Evolutionary conservation across 2,797 vertebrate species (phyloP).

Genomic region (Xerus rutilus): DNA sequence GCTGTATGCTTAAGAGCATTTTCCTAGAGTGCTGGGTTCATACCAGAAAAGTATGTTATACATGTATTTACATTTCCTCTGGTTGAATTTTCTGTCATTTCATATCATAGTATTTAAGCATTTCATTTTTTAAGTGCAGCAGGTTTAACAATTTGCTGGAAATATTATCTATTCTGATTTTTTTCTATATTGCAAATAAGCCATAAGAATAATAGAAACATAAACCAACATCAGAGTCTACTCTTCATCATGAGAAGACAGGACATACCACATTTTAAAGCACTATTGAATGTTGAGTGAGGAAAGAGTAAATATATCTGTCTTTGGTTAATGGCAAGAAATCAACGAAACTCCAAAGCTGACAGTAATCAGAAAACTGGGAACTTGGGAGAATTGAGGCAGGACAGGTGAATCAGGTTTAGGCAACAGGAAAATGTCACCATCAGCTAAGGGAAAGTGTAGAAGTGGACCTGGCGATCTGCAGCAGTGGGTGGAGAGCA

Average conservation of each 20-base stretch:
- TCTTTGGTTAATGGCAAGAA: conserved; percentile 11
- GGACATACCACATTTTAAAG: not conserved
- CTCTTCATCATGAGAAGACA: not conserved
- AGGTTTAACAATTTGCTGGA: not conserved
- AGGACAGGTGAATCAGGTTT: not conserved
- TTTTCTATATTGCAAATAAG: not conserved
- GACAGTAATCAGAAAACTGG: not conserved
- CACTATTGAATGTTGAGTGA: too few relatives aligned
- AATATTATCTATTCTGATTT: not conserved
- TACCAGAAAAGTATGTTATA: not conserved
- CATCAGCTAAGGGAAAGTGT: not conserved
- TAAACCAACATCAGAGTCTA: not conserved
- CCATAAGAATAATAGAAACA: not conserved
- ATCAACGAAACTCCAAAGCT: not conserved
- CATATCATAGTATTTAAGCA: not conserved
- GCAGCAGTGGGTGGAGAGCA: not conserved
- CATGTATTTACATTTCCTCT: not conserved
- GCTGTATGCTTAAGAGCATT: not conserved
- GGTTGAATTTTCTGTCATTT: not conserved
- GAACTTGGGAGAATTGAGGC: not conserved
- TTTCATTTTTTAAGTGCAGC: not conserved
- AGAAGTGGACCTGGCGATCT: not conserved
- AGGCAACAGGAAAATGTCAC: not conserved
- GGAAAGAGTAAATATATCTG: not conserved
- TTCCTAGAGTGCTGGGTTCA: not conserved